Evolutionary conservation across 2,113 vertebrate genomes (phyloP), one percentile per base, ranked within the genome.

Genomic region (Alaudala cheleensis): DNA sequence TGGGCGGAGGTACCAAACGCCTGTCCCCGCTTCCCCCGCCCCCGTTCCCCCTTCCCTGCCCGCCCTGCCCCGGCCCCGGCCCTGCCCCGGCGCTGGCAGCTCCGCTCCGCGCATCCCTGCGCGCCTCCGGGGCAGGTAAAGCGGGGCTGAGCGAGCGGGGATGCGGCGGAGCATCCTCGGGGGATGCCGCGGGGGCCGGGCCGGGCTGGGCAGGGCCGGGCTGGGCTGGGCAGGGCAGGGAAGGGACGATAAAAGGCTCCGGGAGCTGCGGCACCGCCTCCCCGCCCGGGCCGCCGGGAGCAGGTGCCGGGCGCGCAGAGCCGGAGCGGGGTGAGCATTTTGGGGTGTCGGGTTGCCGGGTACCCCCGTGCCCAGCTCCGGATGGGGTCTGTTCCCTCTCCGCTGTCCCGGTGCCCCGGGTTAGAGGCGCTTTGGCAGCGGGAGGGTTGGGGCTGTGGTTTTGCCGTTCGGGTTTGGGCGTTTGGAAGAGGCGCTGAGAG

Each of bases 401-500:
- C 4, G 9, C 7, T 26, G 34, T n/a, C 47, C 29, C 2, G 57
- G 8, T 26, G 9, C 34, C 39, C 19, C 24, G 7, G 70, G 20
- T 33, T 20, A 5, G 44, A 29, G 44, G 10, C 3, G 37, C 34
- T 61, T 34, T 12, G 50, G 40, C 33, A 21, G n/a, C 5, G 5
- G 33, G 2, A 40, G 18, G 21, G 18, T 21, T 21, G 72, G 31
- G 11, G 4, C 19, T 47, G 53, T 4, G 70, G 7, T 12, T 74
- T 80, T 44, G 22, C 50, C 14, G 14, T 8, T 26, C 2, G 74
- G 50, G 21, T 50, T 67, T 29, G 69, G 44, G 39, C 5, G 2
- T n/a, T 37, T 12, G 79, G 39, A 8, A 8, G 1, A 0, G 66
- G 18, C 16, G 76, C 47, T n/a, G 0, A 9, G 18, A 20, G 40